These are phyloP conservation scores for Tenualosa thibaudeaui DNA, from an alignment of 2,797 vertebrate species.

Conservation along the genomic window DNA sequence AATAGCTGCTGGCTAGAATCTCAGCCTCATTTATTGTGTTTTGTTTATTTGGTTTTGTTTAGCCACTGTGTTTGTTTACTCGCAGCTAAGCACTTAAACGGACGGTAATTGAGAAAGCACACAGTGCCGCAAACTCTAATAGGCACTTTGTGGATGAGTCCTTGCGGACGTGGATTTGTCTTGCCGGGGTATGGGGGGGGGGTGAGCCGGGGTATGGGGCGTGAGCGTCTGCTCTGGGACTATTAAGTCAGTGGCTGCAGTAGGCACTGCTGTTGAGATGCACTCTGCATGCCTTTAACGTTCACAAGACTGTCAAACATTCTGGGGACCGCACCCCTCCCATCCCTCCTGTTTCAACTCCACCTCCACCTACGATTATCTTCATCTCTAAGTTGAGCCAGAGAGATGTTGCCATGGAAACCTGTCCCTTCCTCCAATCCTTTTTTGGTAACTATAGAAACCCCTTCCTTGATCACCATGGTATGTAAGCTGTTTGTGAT, in stretches of 20 bases:
- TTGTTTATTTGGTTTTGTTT: slow-evolving; percentile 58
- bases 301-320: slow-evolving; percentile 6
- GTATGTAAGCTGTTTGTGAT: slow-evolving; percentile 23
- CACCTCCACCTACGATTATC: slow-evolving; percentile 37
- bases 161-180: background rate
- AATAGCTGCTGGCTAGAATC: slow-evolving; percentile 45
- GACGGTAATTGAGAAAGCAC: slow-evolving; percentile 34
- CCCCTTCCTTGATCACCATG: slow-evolving; percentile 49
- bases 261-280: background rate
- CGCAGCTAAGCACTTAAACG: slow-evolving; percentile 42
- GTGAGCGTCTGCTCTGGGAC: background rate
- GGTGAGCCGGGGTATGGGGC: too few relatives aligned
- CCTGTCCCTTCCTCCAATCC: slow-evolving; percentile 46
- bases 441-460: slow-evolving; percentile 70
- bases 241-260: background rate
- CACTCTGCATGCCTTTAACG: slow-evolving; percentile 28
- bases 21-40: slow-evolving; percentile 39
- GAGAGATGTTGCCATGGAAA: slow-evolving; percentile 70
- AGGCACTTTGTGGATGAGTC: slow-evolving; percentile 7
- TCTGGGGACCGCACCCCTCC: background rate
- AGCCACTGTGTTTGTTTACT: slow-evolving; percentile 12
- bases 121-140: background rate
- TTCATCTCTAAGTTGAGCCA: slow-evolving; percentile 48
- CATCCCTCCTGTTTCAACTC: slow-evolving; percentile 37
- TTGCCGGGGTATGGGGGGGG: background rate